phyloP scores from a whole-genome alignment of 1,140 invertebrate genomes.

The Mizuhopecten yessoensis region DNA sequence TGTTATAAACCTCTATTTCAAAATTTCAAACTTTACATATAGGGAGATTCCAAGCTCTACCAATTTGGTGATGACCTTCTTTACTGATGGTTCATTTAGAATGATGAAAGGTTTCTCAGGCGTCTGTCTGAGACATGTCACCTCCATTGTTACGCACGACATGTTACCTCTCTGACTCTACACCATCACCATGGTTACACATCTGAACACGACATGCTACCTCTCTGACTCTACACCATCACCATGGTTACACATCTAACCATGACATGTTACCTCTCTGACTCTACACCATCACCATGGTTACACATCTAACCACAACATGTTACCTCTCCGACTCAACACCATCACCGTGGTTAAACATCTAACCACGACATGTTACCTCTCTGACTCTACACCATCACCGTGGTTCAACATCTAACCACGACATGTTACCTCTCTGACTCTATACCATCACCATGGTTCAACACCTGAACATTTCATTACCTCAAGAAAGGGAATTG shows the following conservation, averaged over 20 bases:
- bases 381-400: background rate
- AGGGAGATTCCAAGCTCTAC: too few relatives aligned
- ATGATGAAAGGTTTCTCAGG: conserved; percentile 76
- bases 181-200: background rate
- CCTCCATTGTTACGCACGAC: conserved; percentile 74
- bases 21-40: too few relatives aligned
- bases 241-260: background rate
- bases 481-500: too few relatives aligned
- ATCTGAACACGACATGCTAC: conserved; percentile 65
- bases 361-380: background rate
- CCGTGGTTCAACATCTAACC: too few relatives aligned
- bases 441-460: background rate
- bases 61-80: conserved; percentile 60
- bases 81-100: conserved; percentile 64
- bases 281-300: conserved; percentile 44
- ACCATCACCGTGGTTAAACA: background rate
- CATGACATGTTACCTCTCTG: conserved; percentile 72
- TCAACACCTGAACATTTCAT: too few relatives aligned
- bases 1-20: too few relatives aligned
- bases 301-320: conserved; percentile 55
- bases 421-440: background rate
- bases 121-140: conserved; percentile 73
- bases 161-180: conserved; percentile 72
- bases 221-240: conserved; percentile 64
- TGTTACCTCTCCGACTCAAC: conserved; percentile 69